Evolutionary conservation across 2,113 vertebrate genomes (phyloP), one percentile per base, ranked within the genome.

Genomic region (Siniperca chuatsi): DNA sequence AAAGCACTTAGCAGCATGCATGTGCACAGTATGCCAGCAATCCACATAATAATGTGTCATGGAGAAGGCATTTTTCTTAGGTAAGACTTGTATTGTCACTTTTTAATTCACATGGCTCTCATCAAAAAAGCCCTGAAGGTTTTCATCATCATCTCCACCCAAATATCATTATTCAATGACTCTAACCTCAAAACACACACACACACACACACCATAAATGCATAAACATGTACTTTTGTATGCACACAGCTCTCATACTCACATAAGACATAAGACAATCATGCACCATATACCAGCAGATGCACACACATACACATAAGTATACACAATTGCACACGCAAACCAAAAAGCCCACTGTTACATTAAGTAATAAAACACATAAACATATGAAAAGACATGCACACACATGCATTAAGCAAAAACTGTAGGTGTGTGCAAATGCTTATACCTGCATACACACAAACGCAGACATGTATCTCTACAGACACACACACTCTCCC

Each of bases 111-210:
- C 84, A 85, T 62, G 79, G 79, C 77, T 90, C 85, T 90, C 87
- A 91, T 92, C 91, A 90, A 77, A 89, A 90, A 90, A 82, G 83
- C 89, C 92, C 92, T 84, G 80, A 92, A 93, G 92, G 85, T 88
- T 78, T 73, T 87, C 84, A 91, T 91, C 90, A 86, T 83, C 74
- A 85, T 77, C 79, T 82, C 82, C 60, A 72, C 29, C 46, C 13
- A 18, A 83, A 91, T 87, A 84, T 82, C 1, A 89, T 90, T 85
- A 83, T 80, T 83, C 84, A 83, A 78, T 46, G 54, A 29, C 76
- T 87, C 61, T 33, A 75, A 81, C 75, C 70, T 77, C 65, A 79
- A 64, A 77, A 54, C 25, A 33, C 50, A 37, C 64, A 11, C 55
- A 70, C 58, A 69, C 67, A 78, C 80, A 80, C 71, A 67, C 66